Evolutionary conservation across 1,140 invertebrate genomes (phyloP), one percentile per base, ranked within the genome.

Genomic region (Psix sp.): DNA sequence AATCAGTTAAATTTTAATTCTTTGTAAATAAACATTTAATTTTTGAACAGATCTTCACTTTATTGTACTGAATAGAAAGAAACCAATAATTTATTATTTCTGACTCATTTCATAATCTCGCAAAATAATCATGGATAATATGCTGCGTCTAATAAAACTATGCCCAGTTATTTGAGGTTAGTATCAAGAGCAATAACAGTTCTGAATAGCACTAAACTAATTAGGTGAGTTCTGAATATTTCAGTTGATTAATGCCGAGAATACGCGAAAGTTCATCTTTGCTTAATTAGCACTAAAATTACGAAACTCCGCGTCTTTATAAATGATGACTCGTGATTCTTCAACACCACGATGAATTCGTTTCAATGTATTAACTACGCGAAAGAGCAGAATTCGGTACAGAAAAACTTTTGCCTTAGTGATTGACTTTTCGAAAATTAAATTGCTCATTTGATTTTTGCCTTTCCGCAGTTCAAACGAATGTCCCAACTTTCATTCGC

Each of bases 251-350:
- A 63, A 52, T 63, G 14, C 24, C 26, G 45, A 18, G 48, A 17
- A 52, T 52, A 51, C 46, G 46, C n/a, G 11, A n/a, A 52, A 45
- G 48, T 63, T 63, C 48, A 63, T 52, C 48, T 54, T 63, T 63
- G 48, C 48, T 26, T 43, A 63, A 51, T 63, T 51, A 43, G 26
- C 29, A 36, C 46, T 52, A 43, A 52, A 63, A 51, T 63, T 51
- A 63, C 46, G 15, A 35, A 63, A 42, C 13, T 11, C 24, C 21
- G 31, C 35, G 17, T 48, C 56, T 60, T 60, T 42, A 59, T 59
- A 59, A 59, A 20, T 39, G 54, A 59, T 59, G 54, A 59, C 42
- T 59, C 15, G 31, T 42, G 6, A 46, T 59, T 45, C 13, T 40
- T 45, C 31, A 36, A 45, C 52, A 45, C 18, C 40, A 17, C 18